These are phyloP conservation scores for Diabrotica balteata DNA, from an alignment of 2,888 invertebrate species.

Conservation along the genomic window DNA sequence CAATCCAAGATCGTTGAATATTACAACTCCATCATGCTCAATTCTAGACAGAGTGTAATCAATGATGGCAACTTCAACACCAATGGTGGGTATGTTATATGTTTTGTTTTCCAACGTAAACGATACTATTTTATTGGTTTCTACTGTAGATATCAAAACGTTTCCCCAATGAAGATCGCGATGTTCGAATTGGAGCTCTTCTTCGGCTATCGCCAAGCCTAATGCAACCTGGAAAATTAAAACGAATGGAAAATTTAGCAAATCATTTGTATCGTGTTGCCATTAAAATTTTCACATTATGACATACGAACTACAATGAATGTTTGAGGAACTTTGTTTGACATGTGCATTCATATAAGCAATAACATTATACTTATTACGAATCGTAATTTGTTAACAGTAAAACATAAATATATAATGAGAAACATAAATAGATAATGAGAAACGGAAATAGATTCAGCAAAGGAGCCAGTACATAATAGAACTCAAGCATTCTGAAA, in stretches of 20 bases:
- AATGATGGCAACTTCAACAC: constrained; percentile 78
- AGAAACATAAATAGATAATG: no score
- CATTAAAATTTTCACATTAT: no score
- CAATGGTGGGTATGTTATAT: constrained; percentile 63
- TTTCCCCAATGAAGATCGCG: constrained; percentile 97
- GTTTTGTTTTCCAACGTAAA: constrained; percentile 64
- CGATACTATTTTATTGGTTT: constrained; percentile 57
- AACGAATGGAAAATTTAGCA: background rate
- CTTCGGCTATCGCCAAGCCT: constrained; percentile 87
- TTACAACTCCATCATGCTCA: constrained; percentile 65
- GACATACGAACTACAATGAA: no score
- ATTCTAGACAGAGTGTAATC: constrained; percentile 90
- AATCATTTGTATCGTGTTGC: no score
- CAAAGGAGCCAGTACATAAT: no score
- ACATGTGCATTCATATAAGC: no score
- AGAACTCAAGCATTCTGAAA: no score
- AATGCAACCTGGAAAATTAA: constrained; percentile 46
- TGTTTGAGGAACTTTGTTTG: no score
- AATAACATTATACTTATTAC: no score
- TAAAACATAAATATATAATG: no score
- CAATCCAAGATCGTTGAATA: constrained; percentile 77
- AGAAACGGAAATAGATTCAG: no score
- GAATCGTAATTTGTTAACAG: no score
- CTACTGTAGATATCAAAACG: constrained; percentile 75
- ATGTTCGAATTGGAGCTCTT: constrained; percentile 86